Evolutionary conservation across 2,797 vertebrate species (phyloP), one percentile per base, ranked within the genome.

Genomic region (Poecilia gillii): DNA sequence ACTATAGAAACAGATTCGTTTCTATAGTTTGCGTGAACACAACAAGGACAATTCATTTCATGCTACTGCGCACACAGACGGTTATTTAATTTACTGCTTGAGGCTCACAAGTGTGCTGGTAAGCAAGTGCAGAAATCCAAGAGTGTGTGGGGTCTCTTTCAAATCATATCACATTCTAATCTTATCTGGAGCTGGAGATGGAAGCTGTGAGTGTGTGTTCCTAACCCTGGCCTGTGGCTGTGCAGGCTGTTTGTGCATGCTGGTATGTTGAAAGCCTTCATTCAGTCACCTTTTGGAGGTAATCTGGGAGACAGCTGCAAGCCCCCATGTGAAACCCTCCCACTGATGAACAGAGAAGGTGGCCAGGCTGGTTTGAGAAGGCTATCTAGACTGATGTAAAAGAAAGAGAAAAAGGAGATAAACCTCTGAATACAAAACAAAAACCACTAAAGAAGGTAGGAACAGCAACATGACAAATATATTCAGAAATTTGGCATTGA

Each of bases 241-340:
- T 82, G 80, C 74, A 66, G 68, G 82, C 76, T 20, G 62, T 72
- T 75, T 78, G 72, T 85, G 83, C 79, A 90, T 88, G 70, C 81
- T 64, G 84, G 87, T 84, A 78, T 78, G 75, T 79, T 82, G 85
- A 85, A 79, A 72, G 41, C 81, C 75, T 76, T 73, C 79, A 79
- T 81, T 88, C 73, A 71, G 77, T 79, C 85, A 84, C 84, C 81
- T 84, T 89, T 91, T 82, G 72, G 75, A 87, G 84, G 76, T 74
- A 74, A 90, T 91, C 76, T 85, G 55, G 18, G 71, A 78, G 87
- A 87, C 91, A 93, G 91, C 90, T 93, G 91, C 84, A 77, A 57
- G 70, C 87, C 84, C 91, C 62, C 73, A 85, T 90, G 41, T 78
- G 74, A 74, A 79, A 78, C 75, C 82, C 77, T 74, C 81, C 84